Base-by-base conservation (phyloP, 2,888 invertebrate genomes). In the Ischnura elegans region DNA sequence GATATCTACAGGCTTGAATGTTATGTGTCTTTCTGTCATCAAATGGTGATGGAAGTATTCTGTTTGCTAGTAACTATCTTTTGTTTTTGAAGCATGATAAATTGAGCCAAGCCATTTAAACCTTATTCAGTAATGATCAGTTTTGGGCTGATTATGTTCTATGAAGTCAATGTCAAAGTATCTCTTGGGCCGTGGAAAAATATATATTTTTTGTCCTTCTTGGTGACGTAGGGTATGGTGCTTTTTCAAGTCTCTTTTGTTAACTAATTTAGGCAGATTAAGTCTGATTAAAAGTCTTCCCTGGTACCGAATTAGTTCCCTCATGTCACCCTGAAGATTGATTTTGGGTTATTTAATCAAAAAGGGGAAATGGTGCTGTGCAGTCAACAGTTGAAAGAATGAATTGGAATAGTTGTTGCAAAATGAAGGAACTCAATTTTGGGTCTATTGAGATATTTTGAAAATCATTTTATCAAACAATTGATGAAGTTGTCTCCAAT, bases 221-320 rank as follows among this genome's bases (percentile, higher is more conserved):
- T 36, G 76, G 29, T 76, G 76, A 13, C 76, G 0, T 76, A 36
- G 10, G 36, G n/a, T 36, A n/a, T 76, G 76, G 76, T 76, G 36
- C 76, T 36, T 76, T 76, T 76, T 76, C 36, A 76, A 76, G 76
- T 76, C 6, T 36, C 76, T 76, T 76, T 8, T 36, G 76, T 76
- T 76, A 16, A 90, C 42, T 66, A 13, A 43, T 61, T 90, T 90
- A 10, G 42, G 55, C 2, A 87, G 87, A 51, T 51, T 6, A 46
- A 29, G 55, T 51, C 42, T 87, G 47, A 43, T 42, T 6, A 76
- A 29, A 76, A 76, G 43, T 90, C 61, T 90, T 90, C 90, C 90
- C 45, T 66, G 36, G 29, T 76, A 36, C 76, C 21, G 29, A 36
- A 61, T 61, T 6, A 66, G 43, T 90, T 43, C 43, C 42, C 61